phyloP scores from a whole-genome alignment of 2,888 invertebrate species.

The Agrilus cyanescens region DNA sequence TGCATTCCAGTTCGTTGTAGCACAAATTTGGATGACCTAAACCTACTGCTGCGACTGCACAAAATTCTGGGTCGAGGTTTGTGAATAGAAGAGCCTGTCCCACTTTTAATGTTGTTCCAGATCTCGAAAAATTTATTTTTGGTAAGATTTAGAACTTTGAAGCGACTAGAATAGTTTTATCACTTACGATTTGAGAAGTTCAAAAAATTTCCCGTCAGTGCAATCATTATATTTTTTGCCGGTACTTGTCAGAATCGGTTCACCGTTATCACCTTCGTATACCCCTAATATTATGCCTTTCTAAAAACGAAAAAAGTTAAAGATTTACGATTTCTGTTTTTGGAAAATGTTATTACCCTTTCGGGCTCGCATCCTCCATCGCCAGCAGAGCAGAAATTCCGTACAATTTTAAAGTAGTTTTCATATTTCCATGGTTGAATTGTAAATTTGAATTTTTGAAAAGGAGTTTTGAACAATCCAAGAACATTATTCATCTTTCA shows the following conservation, averaged over 20 bases:
- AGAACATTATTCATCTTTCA: too few relatives aligned
- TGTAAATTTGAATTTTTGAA: too few relatives aligned
- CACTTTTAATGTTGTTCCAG: constrained; percentile 34
- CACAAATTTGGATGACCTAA: constrained; percentile 49
- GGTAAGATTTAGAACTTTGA: neutral
- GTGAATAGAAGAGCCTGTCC: constrained; percentile 43
- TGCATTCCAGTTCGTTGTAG: constrained; percentile 51
- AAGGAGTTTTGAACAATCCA: too few relatives aligned
- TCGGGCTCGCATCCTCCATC: too few relatives aligned
- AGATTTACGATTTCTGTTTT: too few relatives aligned
- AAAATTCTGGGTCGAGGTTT: constrained; percentile 45
- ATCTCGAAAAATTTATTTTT: constrained; percentile 21
- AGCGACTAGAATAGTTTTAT: neutral
- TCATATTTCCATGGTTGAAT: too few relatives aligned
- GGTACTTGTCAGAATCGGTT: constrained; percentile 38
- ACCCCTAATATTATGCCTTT: constrained; percentile 46
- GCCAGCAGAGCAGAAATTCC: too few relatives aligned
- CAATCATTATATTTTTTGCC: constrained; percentile 42
- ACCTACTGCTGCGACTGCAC: constrained; percentile 54
- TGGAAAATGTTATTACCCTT: too few relatives aligned
- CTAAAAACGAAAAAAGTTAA: constrained; percentile 23
- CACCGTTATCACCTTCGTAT: constrained; percentile 35
- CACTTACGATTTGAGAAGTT: constrained; percentile 39
- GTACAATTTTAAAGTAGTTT: too few relatives aligned
- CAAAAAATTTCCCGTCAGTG: constrained; percentile 39